phyloP scores from a whole-genome alignment of 1,140 invertebrate genomes.

The Pectinophora gossypiella region DNA sequence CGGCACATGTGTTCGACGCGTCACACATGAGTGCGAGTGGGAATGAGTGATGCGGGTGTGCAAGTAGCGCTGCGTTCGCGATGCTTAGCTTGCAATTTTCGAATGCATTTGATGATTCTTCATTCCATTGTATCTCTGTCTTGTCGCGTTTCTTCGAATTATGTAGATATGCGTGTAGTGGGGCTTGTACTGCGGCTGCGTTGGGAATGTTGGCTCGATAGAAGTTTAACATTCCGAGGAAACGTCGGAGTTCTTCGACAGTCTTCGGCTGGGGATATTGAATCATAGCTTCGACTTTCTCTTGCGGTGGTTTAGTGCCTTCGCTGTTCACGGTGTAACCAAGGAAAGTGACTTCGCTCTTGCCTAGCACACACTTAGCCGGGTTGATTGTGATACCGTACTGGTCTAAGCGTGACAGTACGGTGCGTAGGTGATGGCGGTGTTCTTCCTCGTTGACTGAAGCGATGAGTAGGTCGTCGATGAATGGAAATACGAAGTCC shows the following conservation, averaged over 20 bases:
- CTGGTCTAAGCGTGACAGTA: background rate
- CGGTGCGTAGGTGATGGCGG: background rate
- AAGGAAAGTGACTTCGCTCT: background rate
- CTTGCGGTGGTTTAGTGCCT: background rate
- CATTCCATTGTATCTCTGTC: slow-evolving; percentile 14
- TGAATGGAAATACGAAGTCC: background rate
- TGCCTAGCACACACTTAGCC: background rate
- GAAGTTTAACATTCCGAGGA: slow-evolving; percentile 37
- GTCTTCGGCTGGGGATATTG: slow-evolving; percentile 20
- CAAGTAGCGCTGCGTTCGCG: slow-evolving; percentile 20
- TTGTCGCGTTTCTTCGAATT: slow-evolving; percentile 26
- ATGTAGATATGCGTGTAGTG: slow-evolving; percentile 20
- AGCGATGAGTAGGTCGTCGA: background rate
- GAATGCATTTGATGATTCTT: slow-evolving; percentile 10
- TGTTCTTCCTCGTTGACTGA: background rate
- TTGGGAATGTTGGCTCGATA: slow-evolving; percentile 24
- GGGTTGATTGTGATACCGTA: slow-evolving; percentile 6
- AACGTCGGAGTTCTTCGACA: slow-evolving; percentile 26
- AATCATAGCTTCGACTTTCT: slow-evolving; percentile 18
- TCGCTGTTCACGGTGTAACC: background rate
- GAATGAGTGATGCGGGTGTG: slow-evolving; percentile 2
- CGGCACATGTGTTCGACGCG: slow-evolving; percentile 30
- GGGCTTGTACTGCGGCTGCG: slow-evolving; percentile 22
- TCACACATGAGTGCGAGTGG: slow-evolving; percentile 23
- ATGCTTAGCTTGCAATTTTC: slow-evolving; percentile 7